These are phyloP conservation scores for Coluber constrictor DNA, from an alignment of 2,797 vertebrate species.

Conservation along the genomic window DNA sequence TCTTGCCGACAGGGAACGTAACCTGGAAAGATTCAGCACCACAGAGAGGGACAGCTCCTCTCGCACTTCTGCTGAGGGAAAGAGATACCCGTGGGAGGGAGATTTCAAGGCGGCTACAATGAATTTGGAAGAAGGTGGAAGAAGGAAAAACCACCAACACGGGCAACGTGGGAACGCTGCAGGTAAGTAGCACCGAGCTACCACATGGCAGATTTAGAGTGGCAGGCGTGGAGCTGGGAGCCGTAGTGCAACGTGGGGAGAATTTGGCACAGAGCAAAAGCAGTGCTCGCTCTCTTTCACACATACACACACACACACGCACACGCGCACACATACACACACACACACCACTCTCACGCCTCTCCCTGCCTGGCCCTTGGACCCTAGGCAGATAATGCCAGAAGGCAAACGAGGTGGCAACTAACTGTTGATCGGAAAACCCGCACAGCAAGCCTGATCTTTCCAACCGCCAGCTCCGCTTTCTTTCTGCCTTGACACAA, in stretches of 20 bases:
- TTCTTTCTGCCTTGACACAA: neutral
- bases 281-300: neutral
- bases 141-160: neutral
- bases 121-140: neutral
- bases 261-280: slow-evolving; percentile 2
- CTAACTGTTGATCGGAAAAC: neutral
- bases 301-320: neutral
- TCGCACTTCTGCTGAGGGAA: neutral
- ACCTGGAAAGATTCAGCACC: neutral
- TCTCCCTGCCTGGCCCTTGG: neutral
- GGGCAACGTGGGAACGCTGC: neutral
- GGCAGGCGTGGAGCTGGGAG: neutral
- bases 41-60: neutral
- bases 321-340: neutral
- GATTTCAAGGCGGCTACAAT: too few relatives aligned
- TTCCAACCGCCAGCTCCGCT: neutral
- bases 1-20: neutral
- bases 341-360: neutral
- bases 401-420: neutral
- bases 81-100: neutral
- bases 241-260: slow-evolving; percentile 21
- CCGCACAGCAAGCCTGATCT: neutral
- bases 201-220: slow-evolving; percentile 14
- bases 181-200: neutral
- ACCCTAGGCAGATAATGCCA: neutral